Percentiles rank a stretch among this genome's conserved stretches.
phyloP scores from a whole-genome alignment of 1,140 invertebrate genomes.

The Hylaeus anthracinus region DNA sequence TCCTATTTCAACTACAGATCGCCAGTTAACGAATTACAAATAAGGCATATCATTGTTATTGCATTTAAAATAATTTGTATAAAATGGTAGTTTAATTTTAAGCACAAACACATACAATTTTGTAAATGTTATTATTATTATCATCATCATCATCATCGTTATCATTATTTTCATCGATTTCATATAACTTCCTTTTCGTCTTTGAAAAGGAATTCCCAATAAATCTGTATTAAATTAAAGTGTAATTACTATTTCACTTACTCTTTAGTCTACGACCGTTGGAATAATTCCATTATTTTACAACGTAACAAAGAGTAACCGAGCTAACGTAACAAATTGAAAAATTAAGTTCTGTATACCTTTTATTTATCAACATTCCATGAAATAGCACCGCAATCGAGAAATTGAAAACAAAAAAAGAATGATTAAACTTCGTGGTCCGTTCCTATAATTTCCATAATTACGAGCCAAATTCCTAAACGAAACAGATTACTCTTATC shows the following conservation, averaged over 20 bases:
- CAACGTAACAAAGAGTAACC: neutral
- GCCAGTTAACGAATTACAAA: conserved; percentile 39
- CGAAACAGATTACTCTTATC: neutral
- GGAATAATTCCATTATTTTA: conserved; percentile 7
- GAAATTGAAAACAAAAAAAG: neutral
- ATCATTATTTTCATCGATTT: conserved; percentile 28
- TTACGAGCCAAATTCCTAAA: conserved; percentile 16
- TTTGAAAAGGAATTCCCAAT: conserved; percentile 39
- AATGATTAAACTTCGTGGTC: too few species aligned
- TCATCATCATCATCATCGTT: conserved; percentile 4
- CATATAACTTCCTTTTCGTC: conserved; percentile 7
- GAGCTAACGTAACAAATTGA: neutral
- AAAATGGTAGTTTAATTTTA: conserved; percentile 48
- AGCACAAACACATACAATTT: conserved; percentile 43
- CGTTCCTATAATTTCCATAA: neutral
- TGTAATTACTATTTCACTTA: conserved; percentile 33
- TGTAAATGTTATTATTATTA: conserved; percentile 29
- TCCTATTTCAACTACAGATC: conserved; percentile 17
- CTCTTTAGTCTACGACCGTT: conserved; percentile 4
- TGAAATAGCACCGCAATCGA: conserved; percentile 16
- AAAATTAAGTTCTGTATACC: neutral
- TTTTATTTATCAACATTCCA: conserved; percentile 31
- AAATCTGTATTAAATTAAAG: conserved; percentile 48
- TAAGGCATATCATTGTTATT: conserved; percentile 50
- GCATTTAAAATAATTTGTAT: conserved; percentile 61